phyloP scores from a whole-genome alignment of 2,113 vertebrate genomes.

The Brachypodius melanocephalos region DNA sequence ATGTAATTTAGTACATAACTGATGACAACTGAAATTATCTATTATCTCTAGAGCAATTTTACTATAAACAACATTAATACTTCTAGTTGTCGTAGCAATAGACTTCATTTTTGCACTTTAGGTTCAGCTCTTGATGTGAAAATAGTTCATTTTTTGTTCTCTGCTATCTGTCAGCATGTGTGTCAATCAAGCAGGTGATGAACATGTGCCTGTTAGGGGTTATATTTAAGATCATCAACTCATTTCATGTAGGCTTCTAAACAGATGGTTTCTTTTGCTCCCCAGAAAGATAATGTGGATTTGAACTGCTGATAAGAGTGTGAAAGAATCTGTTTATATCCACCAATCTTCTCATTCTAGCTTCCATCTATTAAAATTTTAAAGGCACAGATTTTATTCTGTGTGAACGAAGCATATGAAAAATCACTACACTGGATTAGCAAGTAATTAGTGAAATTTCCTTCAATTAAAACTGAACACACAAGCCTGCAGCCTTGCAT shows the following conservation, averaged over 20 bases:
- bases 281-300: slow-evolving; percentile 8
- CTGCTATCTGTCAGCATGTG: not conserved
- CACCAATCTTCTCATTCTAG: not conserved
- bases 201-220: not conserved
- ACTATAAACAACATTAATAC: not conserved
- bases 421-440: slow-evolving; percentile 11
- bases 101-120: not conserved
- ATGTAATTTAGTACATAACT: not conserved
- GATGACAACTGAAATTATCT: not conserved
- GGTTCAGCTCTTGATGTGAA: not conserved
- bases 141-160: not conserved
- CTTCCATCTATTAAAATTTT: slow-evolving; percentile 23
- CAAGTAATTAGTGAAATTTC: slow-evolving; percentile 44
- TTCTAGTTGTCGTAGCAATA: not conserved
- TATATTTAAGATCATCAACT: slow-evolving; percentile 40
- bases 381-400: slow-evolving; percentile 22
- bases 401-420: not conserved
- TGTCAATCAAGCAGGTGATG: slow-evolving; percentile 44
- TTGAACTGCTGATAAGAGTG: not conserved
- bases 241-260: slow-evolving; percentile 36
- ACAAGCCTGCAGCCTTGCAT: slow-evolving; percentile 35
- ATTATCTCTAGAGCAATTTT: not conserved
- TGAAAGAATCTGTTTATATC: slow-evolving; percentile 34
- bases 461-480: slow-evolving; percentile 29
- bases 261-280: slow-evolving; percentile 46